A percentile compares a stretch with the other conserved stretches of the same genome.
These are phyloP conservation scores for Chiroxiphia lanceolata DNA, from an alignment of 2,797 vertebrate species.

Conservation along the genomic window DNA sequence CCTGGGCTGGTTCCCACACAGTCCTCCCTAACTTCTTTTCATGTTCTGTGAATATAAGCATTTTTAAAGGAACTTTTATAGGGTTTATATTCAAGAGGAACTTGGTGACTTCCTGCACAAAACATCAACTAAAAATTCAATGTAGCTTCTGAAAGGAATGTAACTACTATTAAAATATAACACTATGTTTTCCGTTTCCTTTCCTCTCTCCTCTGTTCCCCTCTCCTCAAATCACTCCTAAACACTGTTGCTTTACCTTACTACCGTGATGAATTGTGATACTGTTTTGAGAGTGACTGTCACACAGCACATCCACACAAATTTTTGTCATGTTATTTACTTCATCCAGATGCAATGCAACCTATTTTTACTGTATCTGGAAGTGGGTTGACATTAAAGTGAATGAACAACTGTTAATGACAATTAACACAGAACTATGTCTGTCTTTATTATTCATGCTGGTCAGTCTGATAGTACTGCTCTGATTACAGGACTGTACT, in stretches of 20 bases:
- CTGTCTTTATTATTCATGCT: background rate
- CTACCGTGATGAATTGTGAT: background rate
- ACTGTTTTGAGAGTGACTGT: background rate
- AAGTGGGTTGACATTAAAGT: background rate
- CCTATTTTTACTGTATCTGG: background rate
- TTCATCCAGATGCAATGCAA: background rate
- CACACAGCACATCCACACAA: background rate
- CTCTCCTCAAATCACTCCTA: background rate
- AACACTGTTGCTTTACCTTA: background rate
- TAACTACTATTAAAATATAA: background rate
- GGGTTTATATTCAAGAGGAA: background rate
- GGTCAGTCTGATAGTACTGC: background rate
- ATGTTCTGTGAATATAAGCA: background rate
- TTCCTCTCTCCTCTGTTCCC: background rate
- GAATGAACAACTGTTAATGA: background rate
- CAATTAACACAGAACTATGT: background rate
- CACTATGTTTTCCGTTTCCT: background rate
- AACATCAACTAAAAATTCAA: background rate
- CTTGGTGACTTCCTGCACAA: background rate
- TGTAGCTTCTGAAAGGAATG: background rate
- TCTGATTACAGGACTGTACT: background rate
- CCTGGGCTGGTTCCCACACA: background rate
- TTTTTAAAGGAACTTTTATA: background rate
- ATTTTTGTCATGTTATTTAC: background rate
- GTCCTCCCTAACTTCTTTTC: background rate